phyloP scores from a whole-genome alignment of 2,888 invertebrate species.

The Eupithecia abbreviata region DNA sequence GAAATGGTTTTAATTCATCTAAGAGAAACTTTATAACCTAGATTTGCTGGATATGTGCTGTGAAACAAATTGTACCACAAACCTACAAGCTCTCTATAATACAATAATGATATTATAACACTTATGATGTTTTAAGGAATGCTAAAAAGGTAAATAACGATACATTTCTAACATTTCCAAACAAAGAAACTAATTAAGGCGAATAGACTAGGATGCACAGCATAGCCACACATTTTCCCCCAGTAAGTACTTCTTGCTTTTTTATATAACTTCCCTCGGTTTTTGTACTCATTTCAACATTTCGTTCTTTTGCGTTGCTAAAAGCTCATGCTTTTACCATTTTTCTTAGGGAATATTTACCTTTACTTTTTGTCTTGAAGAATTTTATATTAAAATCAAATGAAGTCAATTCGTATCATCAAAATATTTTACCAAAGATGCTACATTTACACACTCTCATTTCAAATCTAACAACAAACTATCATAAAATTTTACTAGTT shows the following conservation, averaged over 20 bases:
- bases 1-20: not conserved
- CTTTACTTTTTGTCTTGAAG: not conserved
- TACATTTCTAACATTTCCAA: not conserved
- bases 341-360: not conserved
- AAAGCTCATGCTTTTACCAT: constrained; percentile 8
- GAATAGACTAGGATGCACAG: constrained; percentile 10
- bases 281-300: constrained; percentile 7
- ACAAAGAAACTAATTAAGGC: constrained; percentile 18
- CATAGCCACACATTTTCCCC: constrained; percentile 14
- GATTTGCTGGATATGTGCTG: not conserved
- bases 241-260: constrained; percentile 2
- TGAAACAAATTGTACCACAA: not conserved
- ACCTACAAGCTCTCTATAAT: not conserved
- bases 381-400: not conserved
- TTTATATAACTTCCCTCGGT: constrained; percentile 7
- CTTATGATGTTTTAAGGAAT: not conserved
- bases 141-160: not conserved
- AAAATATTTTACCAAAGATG: not conserved
- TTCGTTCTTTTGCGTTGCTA: constrained; percentile 5
- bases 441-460: not conserved
- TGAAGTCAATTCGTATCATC: not conserved
- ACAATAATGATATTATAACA: not conserved
- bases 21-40: not conserved
- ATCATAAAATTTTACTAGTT: too few species aligned
- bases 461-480: not conserved